Base-by-base conservation (phyloP, 2,797 vertebrate species). In the Sebastes matsubarae region DNA sequence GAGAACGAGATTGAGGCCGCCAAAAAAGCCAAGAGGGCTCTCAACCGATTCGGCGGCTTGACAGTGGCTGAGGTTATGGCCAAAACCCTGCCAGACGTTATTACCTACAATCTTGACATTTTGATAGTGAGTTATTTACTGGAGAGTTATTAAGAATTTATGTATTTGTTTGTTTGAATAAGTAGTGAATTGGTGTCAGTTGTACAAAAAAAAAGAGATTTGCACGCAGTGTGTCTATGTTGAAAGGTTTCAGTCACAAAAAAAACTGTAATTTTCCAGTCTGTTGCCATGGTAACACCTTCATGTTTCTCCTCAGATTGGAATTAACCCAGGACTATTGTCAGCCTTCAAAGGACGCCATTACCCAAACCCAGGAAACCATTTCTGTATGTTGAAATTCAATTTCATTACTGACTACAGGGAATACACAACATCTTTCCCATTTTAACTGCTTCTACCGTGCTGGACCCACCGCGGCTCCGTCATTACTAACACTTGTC, bases 351-450 rank as follows among this genome's bases (percentile, higher is more conserved):
- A 99, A 96, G 98, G 98, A 82, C 98, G 97, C 88, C 98, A 99
- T 94, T 99, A 99, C 83, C 99, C 98, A 46, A 99, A 98, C 94
- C 99, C 99, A 89, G 99, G 99, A 91, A 99, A 99, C 93, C 99
- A 99, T 92, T 99, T 99, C 90, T 99, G 98, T 99, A 96, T 22
- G 98, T 96, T 86, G n/a, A 52, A 77, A 81, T 76, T 68, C 24
- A 46, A 14, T 87, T 86, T 87, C 36, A 81, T 77, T 54, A 57
- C 68, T 30, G 55, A 67, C 20, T 36, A 16, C 55, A 66, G 72
- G 27, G 25, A 67, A 63, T 25, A n/a, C 22, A 69, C 16, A 25
- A 4, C 70, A 65, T n/a, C 27, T 4, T 68, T 57, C 71, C 55
- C 64, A 22, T 7, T 12, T 20, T 64, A 70, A 25, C 25, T 22